Conservation (phyloP, 2,113 vertebrate species). For the Morphnarchus princeps region DNA sequence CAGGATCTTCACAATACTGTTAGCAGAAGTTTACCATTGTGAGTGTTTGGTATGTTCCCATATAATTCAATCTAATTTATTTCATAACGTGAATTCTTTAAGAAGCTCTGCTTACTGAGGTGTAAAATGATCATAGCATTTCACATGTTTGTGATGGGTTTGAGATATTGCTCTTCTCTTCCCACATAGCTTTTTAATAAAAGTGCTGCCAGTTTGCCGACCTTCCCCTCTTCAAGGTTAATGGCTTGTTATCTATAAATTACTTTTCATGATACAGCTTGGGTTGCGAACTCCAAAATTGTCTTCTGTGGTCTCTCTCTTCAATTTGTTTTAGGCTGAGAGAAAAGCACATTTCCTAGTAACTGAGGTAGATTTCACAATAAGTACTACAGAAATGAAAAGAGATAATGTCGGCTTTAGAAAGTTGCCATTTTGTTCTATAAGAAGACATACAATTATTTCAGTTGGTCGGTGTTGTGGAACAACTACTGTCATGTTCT, state of each 20-base stretch:
- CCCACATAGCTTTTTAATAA: constrained; percentile 15
- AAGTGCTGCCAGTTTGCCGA: background rate
- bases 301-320: background rate
- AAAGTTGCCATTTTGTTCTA: background rate
- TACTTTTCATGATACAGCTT: background rate
- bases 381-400: background rate
- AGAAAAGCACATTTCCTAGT: background rate
- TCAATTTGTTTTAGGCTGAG: background rate
- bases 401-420: background rate
- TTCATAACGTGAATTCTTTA: background rate
- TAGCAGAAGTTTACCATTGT: background rate
- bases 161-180: background rate
- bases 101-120: background rate
- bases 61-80: background rate
- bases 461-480: background rate
- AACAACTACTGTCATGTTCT: background rate
- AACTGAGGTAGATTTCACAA: background rate
- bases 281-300: background rate
- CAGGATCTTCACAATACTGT: background rate
- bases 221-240: constrained; percentile 37
- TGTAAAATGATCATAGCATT: background rate
- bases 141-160: background rate
- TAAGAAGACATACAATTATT: background rate
- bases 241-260: constrained; percentile 38
- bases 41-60: background rate